A percentile compares a stretch with the other conserved stretches of the same genome.
These are phyloP conservation scores for Scomberomorus guttatus DNA, from an alignment of 2,797 vertebrate species.

Conservation along the genomic window DNA sequence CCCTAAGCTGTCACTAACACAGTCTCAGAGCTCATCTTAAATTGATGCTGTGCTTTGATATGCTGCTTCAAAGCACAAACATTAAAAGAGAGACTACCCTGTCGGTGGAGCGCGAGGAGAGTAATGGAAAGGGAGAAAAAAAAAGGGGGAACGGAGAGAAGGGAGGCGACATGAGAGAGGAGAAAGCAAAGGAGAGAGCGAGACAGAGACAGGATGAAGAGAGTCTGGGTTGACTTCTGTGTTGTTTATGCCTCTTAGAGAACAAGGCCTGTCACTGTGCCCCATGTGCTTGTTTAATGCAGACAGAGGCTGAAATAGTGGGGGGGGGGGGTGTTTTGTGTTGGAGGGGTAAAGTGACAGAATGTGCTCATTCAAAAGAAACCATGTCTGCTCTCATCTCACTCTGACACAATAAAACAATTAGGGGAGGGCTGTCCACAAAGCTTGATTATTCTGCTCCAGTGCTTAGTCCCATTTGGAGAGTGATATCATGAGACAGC, in stretches of 20 bases:
- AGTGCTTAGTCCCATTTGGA: constrained; percentile 55
- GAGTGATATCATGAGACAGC: constrained; percentile 76
- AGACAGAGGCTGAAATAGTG: constrained; percentile 59
- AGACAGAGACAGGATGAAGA: constrained; percentile 59
- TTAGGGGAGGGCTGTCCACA: constrained; percentile 64
- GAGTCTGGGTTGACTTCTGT: constrained; percentile 65
- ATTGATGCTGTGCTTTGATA: constrained; percentile 70
- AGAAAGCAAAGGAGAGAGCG: neutral
- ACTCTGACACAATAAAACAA: constrained; percentile 79
- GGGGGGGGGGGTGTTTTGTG: constrained; percentile 42
- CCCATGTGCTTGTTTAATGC: constrained; percentile 58
- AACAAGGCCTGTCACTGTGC: constrained; percentile 76
- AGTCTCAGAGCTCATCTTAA: constrained; percentile 60
- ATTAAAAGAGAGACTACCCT: constrained; percentile 54
- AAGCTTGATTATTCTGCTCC: constrained; percentile 76
- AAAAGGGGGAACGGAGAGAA: constrained; percentile 23
- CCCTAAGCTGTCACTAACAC: constrained; percentile 50
- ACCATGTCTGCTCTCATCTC: constrained; percentile 77
- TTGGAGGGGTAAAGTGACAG: constrained; percentile 62
- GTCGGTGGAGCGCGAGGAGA: constrained; percentile 15
- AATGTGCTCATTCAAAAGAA: constrained; percentile 77
- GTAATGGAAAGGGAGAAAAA: constrained; percentile 25
- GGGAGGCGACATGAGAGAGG: constrained; percentile 32
- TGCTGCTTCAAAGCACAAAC: constrained; percentile 71
- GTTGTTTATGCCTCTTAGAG: constrained; percentile 71